Evolutionary conservation across 2,888 invertebrate species (phyloP), one percentile per base, ranked within the genome.

Genomic region (Oxycera nigricornis): DNA sequence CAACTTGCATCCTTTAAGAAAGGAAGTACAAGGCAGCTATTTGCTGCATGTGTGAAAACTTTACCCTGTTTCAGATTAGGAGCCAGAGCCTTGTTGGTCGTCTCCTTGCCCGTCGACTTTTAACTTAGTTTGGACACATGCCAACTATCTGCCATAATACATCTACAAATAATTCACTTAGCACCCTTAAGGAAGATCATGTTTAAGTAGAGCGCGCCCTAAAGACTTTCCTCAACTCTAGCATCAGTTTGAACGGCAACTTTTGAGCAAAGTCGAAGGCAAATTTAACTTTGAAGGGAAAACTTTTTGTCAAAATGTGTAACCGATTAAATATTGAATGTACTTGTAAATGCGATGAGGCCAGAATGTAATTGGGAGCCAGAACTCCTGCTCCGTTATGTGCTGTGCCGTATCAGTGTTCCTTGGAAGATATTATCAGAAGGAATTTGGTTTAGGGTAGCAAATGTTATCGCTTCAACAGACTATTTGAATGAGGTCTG

Each of bases 311-410:
- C 52, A 61, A 30, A 61, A 61, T 61, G 61, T 30, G 31, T 31
- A 61, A 30, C 20, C 61, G 61, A 61, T 61, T 61, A 61, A 61
- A 61, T 61, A 61, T 61, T 61, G 61, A 61, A 61, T 61, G 61
- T 61, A 31, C 61, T 61, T 31, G n/a, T 61, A 7, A 17, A 30
- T 17, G 61, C 31, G 31, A 61, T 61, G 61, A 61, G 31, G 20
- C 61, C 35, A 14, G 61, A 61, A 61, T 61, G 31, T 61, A 31
- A 31, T 61, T 61, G 61, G 20, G 52, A 17, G 22, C 52, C 30
- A 20, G 20, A 11, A 11, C 17, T 3, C 14, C n/a, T 31, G 4
- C 61, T 7, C 20, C 2, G 17, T 17, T 28, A 24, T 1, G 28
- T 4, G 14, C n/a, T 26, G 55, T 26, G 24, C 28, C 57, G 14